These are phyloP conservation scores for Acanthosoma haemorrhoidale DNA, from an alignment of 2,888 invertebrate genomes.

Conservation along the genomic window DNA sequence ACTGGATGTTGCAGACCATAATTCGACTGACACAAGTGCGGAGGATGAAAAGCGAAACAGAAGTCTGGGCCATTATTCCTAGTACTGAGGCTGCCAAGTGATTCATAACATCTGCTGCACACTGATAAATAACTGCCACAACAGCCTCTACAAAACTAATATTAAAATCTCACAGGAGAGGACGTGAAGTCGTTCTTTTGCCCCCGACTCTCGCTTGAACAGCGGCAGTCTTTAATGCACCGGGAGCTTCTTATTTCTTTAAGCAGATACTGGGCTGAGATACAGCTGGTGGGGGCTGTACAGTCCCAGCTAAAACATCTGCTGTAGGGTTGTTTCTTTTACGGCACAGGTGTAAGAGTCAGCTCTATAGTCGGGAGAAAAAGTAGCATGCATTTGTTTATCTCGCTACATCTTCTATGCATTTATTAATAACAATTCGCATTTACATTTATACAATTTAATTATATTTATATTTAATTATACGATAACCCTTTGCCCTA, in stretches of 20 bases:
- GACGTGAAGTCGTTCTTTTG: neutral
- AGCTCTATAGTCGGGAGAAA: too few species aligned
- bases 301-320: too few species aligned
- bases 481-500: too few species aligned
- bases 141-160: neutral
- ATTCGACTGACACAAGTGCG: neutral
- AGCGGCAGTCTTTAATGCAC: neutral
- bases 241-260: neutral
- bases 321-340: too few species aligned
- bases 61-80: neutral
- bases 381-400: too few species aligned
- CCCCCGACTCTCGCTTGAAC: too few species aligned
- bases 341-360: too few species aligned
- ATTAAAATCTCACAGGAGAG: neutral
- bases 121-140: neutral
- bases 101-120: conserved; percentile 5
- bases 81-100: neutral
- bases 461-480: too few species aligned
- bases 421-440: too few species aligned
- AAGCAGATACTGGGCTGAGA: neutral
- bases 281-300: too few species aligned
- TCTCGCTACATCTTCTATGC: too few species aligned
- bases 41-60: neutral
- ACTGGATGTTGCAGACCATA: neutral
- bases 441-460: too few species aligned